Evolutionary conservation across 2,113 vertebrate genomes (phyloP), one percentile per base, ranked within the genome.

Genomic region (Chlorodrepanis virens): DNA sequence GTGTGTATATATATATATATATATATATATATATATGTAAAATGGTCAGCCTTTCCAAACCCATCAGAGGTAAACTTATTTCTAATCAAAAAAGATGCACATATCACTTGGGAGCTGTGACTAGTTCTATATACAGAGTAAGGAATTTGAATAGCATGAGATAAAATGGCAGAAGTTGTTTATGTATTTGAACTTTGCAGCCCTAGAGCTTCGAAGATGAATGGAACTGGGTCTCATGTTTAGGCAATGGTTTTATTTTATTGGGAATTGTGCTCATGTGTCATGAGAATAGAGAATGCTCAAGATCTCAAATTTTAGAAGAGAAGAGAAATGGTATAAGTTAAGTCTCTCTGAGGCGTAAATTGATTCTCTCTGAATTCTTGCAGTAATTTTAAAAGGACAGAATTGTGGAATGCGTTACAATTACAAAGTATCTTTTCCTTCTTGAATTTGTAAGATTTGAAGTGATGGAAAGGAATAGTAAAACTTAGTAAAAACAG

Each of bases 111-210:
- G 44, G 64, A 89, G 39, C 33, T 84, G 19, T 91, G 57, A 71
- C 47, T 93, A 37, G 35, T 52, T 81, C 39, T 37, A 4, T 29
- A 44, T 28, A 68, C 5, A 6, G 23, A 91, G 24, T 27, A 82
- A 82, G 18, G 16, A 86, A 92, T 88, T 88, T 77, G 80, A 93
- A 95, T 11, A 57, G 29, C 23, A 28, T 11, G 68, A 59, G 37
- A 57, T 76, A 93, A 91, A 95, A 89, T 60, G 29, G 33, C 84
- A 87, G 47, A 70, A 60, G 37, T 42, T 60, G 33, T 71, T 90
- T 45, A 50, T 47, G 31, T 33, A 77, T 74, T 86, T 6, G 4
- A 57, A 24, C 25, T 60, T 54, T 50, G 35, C 63, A 69, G 45
- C 24, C 16, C 76, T 79, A 68, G 57, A 56, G 5, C n/a, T 94